Evolutionary conservation across 2,113 vertebrate genomes (phyloP).

Genomic region (Oreocharis arfaki): DNA sequence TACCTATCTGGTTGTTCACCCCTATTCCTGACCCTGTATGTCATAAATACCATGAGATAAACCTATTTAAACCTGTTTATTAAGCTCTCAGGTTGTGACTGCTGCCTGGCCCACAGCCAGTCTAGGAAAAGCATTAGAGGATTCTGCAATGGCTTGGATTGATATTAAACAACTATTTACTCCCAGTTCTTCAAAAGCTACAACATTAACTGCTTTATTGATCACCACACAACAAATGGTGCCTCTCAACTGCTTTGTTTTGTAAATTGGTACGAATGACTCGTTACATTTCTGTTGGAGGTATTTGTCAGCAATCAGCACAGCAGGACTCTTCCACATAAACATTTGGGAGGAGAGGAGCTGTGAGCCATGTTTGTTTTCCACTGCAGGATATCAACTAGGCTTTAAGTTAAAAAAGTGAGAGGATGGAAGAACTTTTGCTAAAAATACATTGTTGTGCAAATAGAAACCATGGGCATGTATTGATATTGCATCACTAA

Average conservation of each 20-base stretch:
- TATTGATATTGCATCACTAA: slow-evolving; percentile 20
- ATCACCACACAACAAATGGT: neutral
- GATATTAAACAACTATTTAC: neutral
- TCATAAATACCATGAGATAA: neutral
- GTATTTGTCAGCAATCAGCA: neutral
- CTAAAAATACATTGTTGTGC: slow-evolving; percentile 34
- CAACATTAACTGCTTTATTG: neutral
- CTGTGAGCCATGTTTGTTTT: neutral
- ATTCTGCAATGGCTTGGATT: neutral
- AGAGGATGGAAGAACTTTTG: neutral
- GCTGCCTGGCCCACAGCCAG: neutral
- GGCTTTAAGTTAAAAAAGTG: neutral
- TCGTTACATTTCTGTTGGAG: neutral
- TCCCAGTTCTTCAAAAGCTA: neutral
- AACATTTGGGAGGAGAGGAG: neutral
- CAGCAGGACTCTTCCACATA: neutral
- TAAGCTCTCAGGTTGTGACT: neutral
- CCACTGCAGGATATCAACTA: neutral
- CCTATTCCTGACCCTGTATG: neutral
- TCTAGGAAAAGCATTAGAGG: neutral
- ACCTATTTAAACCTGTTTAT: neutral
- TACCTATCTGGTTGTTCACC: neutral
- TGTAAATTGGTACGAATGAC: neutral
- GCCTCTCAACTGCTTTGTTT: neutral
- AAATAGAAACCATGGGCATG: slow-evolving; percentile 35